Evolutionary conservation across 1,140 invertebrate species (phyloP).

Genomic region (Drosophila repletoides): DNA sequence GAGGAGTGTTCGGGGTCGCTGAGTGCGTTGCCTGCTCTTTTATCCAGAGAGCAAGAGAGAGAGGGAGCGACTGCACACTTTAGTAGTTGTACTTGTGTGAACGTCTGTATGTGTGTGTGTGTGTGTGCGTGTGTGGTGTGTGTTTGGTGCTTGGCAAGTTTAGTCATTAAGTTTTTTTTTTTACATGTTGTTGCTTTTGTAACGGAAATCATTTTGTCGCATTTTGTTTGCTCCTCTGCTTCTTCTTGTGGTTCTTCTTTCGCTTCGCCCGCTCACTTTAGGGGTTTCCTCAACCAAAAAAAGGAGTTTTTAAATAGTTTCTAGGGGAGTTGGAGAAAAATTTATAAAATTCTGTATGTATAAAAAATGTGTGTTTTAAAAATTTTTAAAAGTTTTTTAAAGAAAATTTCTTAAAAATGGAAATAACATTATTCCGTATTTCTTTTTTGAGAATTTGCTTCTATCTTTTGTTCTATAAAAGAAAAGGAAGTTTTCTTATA

Average conservation of each 20-base stretch:
- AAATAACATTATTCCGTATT: neutral
- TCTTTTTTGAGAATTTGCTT: neutral
- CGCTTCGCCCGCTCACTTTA: neutral
- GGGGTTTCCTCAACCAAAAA: neutral
- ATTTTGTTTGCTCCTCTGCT: slow-evolving; percentile 23
- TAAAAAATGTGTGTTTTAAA: too few species aligned
- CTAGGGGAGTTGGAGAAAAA: neutral
- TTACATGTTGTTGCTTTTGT: slow-evolving; percentile 44
- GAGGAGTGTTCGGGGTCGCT: slow-evolving; percentile 49
- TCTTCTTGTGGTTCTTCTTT: neutral
- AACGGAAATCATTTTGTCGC: slow-evolving; percentile 64
- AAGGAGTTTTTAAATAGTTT: neutral
- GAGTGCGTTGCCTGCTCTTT: slow-evolving; percentile 47
- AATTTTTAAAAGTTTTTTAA: too few species aligned
- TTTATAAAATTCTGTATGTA: neutral
- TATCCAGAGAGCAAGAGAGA: slow-evolving; percentile 30
- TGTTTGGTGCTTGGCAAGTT: slow-evolving; percentile 35
- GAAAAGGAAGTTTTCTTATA: too few species aligned
- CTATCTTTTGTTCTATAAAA: too few species aligned
- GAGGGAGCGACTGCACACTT: neutral
- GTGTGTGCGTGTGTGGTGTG: slow-evolving; percentile 11
- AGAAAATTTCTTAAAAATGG: too few species aligned
- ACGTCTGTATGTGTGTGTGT: neutral
- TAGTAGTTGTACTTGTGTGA: neutral
- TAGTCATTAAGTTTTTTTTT: slow-evolving; percentile 48